A percentile compares a stretch with the other conserved stretches of the same genome.
phyloP scores from a whole-genome alignment of 2,797 vertebrate genomes.

The Sandelia bainsii region DNA sequence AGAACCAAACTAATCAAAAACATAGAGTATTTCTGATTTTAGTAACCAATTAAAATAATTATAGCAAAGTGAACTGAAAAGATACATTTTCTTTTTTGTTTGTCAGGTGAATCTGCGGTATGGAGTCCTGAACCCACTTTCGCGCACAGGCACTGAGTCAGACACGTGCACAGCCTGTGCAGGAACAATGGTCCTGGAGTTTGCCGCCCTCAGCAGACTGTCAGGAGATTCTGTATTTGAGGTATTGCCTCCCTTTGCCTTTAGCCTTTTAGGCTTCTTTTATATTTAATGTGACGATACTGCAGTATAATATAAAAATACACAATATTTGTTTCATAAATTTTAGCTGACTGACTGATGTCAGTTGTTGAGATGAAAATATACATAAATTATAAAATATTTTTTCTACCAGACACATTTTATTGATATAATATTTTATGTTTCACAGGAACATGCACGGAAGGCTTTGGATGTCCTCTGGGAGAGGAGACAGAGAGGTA shows the following conservation, averaged over 20 bases:
- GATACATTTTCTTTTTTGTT: not conserved
- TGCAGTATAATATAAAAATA: not conserved
- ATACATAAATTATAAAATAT: not conserved
- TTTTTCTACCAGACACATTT: conserved; percentile 11
- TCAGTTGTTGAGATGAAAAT: not conserved
- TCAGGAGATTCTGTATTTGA: conserved; percentile 87
- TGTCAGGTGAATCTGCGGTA: conserved; percentile 87
- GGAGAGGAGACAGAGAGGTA: conserved; percentile 88
- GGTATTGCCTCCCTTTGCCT: conserved; percentile 64
- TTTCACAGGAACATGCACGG: conserved; percentile 82
- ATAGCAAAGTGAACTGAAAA: not conserved
- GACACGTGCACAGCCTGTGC: conserved; percentile 90
- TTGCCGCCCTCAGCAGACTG: conserved; percentile 88
- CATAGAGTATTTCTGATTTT: not conserved
- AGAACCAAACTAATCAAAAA: not conserved
- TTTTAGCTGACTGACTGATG: not conserved
- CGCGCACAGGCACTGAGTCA: conserved; percentile 88
- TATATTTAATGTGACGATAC: not conserved
- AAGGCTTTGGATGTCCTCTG: conserved; percentile 88
- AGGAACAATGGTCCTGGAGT: conserved; percentile 90
- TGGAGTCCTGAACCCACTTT: conserved; percentile 84
- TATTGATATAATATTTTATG: not conserved
- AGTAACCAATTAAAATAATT: not conserved
- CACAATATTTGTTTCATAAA: not conserved
- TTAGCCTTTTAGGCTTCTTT: not conserved